phyloP scores from a whole-genome alignment of 2,797 vertebrate species.

The Anisognathus igniventris region DNA sequence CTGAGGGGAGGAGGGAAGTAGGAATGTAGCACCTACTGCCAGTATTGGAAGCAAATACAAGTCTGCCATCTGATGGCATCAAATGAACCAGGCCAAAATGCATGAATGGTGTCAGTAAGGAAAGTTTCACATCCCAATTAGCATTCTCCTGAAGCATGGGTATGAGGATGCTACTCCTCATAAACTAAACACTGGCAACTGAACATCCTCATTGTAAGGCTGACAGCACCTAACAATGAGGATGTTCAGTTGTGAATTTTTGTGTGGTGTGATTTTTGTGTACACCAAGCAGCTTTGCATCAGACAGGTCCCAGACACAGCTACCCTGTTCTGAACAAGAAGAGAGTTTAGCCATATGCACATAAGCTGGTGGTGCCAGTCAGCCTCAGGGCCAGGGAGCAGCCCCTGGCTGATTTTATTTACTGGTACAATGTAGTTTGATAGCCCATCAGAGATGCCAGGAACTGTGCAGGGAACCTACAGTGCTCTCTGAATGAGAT shows the following conservation, averaged over 20 bases:
- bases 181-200: not conserved
- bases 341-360: not conserved
- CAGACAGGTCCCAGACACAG: not conserved
- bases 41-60: slow-evolving; percentile 42
- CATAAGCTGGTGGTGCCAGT: not conserved
- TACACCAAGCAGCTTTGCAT: not conserved
- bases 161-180: not conserved
- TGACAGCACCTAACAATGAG: not conserved
- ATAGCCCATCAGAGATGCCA: not conserved
- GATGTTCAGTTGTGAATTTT: too few relatives aligned
- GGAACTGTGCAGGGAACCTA: not conserved
- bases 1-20: not conserved
- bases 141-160: not conserved
- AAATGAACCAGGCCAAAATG: not conserved
- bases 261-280: not conserved
- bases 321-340: not conserved
- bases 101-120: not conserved
- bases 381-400: fast-evolving
- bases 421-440: not conserved
- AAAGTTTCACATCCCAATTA: not conserved
- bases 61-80: slow-evolving; percentile 63
- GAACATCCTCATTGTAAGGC: not conserved
- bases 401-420: not conserved
- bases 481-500: not conserved
- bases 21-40: not conserved